These are phyloP conservation scores for Euwallacea similis DNA, from an alignment of 1,140 invertebrate genomes.

Conservation along the genomic window DNA sequence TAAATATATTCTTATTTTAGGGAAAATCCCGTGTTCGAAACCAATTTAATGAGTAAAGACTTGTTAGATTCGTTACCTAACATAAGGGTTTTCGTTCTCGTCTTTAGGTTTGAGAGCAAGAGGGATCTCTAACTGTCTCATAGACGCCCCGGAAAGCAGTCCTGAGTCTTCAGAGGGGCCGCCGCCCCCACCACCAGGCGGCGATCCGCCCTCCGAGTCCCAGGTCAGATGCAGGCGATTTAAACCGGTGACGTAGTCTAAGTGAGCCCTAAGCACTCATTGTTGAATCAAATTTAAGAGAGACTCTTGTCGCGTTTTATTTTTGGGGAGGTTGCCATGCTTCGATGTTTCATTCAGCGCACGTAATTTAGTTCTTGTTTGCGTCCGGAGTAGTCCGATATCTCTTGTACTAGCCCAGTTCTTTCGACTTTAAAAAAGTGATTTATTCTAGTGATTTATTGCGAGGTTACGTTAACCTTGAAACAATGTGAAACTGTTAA, in stretches of 20 bases:
- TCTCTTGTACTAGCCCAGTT: neutral
- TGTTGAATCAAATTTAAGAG: neutral
- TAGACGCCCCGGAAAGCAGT: constrained; percentile 51
- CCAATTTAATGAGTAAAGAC: constrained; percentile 1
- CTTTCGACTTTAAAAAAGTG: constrained; percentile 10
- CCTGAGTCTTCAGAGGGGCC: constrained; percentile 52
- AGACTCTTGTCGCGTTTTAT: too few species aligned
- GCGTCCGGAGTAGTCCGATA: neutral
- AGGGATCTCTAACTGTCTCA: constrained; percentile 52
- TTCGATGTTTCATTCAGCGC: too few species aligned
- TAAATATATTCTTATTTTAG: constrained; percentile 34
- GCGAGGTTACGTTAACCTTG: constrained; percentile 23
- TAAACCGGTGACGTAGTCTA: constrained; percentile 51
- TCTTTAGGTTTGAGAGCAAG: constrained; percentile 42
- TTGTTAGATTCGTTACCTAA: neutral
- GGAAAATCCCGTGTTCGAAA: constrained; percentile 38
- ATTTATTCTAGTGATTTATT: constrained; percentile 20
- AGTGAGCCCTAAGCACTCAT: neutral
- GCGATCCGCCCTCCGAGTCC: constrained; percentile 50
- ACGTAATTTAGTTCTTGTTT: neutral
- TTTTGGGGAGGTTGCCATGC: too few species aligned
- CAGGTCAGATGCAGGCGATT: constrained; percentile 50
- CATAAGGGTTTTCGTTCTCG: constrained; percentile 3
- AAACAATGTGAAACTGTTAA: neutral
- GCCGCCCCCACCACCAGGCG: constrained; percentile 49